Evolutionary conservation across 30 jellyfish, hydroid and myxozoan genomes (phyloP).

Genomic region (Nemopilema nomurai): DNA sequence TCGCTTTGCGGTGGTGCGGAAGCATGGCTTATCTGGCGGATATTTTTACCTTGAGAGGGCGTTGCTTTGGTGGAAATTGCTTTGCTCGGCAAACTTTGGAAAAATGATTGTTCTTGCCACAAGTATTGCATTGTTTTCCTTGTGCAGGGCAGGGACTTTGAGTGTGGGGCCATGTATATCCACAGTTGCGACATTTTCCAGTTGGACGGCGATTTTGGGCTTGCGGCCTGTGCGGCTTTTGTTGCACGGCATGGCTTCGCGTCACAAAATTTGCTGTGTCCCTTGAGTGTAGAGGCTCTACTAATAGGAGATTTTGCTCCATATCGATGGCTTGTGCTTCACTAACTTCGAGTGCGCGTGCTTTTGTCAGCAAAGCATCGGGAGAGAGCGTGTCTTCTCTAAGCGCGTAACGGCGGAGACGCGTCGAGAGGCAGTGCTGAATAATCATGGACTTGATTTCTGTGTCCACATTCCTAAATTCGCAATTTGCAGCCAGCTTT

Average conservation of each 20-base stretch:
- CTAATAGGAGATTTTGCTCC: neutral
- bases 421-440: no score
- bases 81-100: constrained; percentile 12
- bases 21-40: constrained; percentile 11
- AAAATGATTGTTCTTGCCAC: constrained; percentile 27
- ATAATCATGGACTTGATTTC: no score
- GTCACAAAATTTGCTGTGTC: no score
- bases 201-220: no score
- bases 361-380: constrained; percentile 21
- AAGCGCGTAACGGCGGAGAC: constrained; percentile 18
- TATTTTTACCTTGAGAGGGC: constrained; percentile 9
- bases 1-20: constrained; percentile 34
- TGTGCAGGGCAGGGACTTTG: constrained; percentile 42
- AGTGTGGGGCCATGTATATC: constrained; percentile 31
- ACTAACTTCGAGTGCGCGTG: constrained; percentile 21
- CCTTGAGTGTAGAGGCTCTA: no score
- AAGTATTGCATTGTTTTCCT: constrained; percentile 23
- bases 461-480: no score
- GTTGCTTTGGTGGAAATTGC: no score
- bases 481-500: constrained; percentile 21
- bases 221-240: no score
- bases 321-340: constrained; percentile 14
- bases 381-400: constrained; percentile 1
- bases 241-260: no score
- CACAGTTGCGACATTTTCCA: constrained; percentile 43